Evolutionary conservation across 1,140 invertebrate genomes (phyloP).

Genomic region (Ephestia elutella): DNA sequence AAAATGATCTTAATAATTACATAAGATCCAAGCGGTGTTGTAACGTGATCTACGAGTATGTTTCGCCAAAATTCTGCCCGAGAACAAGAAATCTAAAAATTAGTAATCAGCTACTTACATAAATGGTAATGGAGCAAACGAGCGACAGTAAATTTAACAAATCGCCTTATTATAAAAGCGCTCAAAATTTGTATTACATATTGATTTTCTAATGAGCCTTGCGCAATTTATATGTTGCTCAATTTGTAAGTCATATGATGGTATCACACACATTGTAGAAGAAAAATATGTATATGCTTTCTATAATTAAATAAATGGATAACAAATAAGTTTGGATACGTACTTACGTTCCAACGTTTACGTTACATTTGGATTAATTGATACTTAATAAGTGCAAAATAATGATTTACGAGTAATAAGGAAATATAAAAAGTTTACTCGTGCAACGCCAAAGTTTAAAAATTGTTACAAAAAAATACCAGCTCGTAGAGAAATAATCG

Average conservation of each 20-base stretch:
- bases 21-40: neutral
- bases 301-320: neutral
- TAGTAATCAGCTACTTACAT: neutral
- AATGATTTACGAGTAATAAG: no score
- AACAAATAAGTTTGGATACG: no score
- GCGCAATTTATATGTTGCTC: neutral
- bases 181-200: neutral
- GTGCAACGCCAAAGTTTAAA: no score
- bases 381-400: no score
- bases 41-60: neutral
- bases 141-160: neutral
- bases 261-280: constrained; percentile 5
- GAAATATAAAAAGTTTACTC: no score
- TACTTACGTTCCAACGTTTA: no score
- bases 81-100: neutral
- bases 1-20: constrained; percentile 4
- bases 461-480: no score
- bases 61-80: neutral
- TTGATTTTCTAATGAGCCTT: neutral
- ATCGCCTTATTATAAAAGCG: neutral
- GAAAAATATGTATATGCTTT: constrained; percentile 8
- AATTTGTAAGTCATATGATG: neutral
- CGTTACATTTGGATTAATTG: no score
- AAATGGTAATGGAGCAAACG: neutral
- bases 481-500: no score